Base-by-base conservation (phyloP, 30 jellyfish, hydroid and myxozoan species). In the Morbakka virulenta region DNA sequence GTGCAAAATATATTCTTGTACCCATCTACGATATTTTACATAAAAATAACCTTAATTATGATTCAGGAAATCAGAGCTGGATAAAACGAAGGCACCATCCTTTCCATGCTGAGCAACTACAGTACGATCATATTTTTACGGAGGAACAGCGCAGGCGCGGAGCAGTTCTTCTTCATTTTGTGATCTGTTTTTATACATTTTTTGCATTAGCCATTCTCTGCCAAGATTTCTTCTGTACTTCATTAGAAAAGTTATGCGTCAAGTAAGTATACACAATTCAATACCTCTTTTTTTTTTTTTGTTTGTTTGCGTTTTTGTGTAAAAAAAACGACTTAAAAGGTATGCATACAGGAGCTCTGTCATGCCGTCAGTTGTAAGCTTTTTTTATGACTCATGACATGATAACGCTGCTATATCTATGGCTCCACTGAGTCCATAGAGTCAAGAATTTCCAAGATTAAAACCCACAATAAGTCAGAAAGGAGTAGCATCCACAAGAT, bases 71-170 rank as follows among this genome's bases (percentile, higher is more conserved):
- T 65, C 77, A 65, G 4, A 20, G 67, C 20, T 65, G 77, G 77
- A 25, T 31, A 28, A 25, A 31, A 21, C 23, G 28, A 22, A 25
- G 65, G 21, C 77, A 65, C 22, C 52, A 65, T 65, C 77, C 77
- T 11, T 65, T 65, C 22, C 77, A 65, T 28, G 77, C 77, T 21
- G 77, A 31, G 31, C 77, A 65, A 22, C 77, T 65, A 65, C 77
- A 65, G 22, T 65, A 65, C 22, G 77, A 65, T 65, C 77, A 65
- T 22, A 65, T 65, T 28, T 65, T 65, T 22, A 65, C 77, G 11
- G 77, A 65, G 23, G 25, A 25, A 4, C 77, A 65, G 28, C 64
- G 77, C 12, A 63, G 77, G 20, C 77, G 31, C 22, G 77, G 77
- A 17, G 77, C 77, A 3, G 77, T 65, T 11, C 64, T 65, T 3